These are phyloP conservation scores for Hedychridium roseum DNA, from an alignment of 2,888 invertebrate genomes.

Conservation along the genomic window DNA sequence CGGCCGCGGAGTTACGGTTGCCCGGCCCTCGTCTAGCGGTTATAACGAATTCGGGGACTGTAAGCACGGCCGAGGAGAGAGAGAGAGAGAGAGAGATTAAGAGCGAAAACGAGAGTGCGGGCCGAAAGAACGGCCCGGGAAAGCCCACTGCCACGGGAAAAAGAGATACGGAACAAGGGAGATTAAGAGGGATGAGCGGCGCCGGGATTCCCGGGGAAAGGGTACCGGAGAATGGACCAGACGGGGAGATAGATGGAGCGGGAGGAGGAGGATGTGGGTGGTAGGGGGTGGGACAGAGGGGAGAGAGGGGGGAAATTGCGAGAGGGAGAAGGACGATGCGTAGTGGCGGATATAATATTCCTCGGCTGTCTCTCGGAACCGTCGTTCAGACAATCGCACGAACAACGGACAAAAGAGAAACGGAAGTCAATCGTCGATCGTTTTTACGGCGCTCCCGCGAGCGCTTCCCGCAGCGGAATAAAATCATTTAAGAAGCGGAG, in stretches of 20 bases:
- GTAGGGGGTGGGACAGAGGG: conserved; percentile 4
- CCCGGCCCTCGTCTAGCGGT: conserved; percentile 31
- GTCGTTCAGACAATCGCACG: conserved; percentile 28
- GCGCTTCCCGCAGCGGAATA: conserved; percentile 18
- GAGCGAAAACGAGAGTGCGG: neutral
- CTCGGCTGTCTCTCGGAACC: conserved; percentile 26
- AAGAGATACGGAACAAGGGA: conserved; percentile 1
- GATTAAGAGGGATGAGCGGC: too few relatives aligned
- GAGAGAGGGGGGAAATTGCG: conserved; percentile 20
- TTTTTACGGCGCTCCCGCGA: conserved; percentile 10
- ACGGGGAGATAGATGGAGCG: neutral
- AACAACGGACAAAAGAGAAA: conserved; percentile 29
- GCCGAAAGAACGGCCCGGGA: conserved; percentile 5
- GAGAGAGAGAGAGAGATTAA: neutral
- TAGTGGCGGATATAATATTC: conserved; percentile 27
- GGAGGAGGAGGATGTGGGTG: conserved; percentile 12
- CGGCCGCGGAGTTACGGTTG: conserved; percentile 35
- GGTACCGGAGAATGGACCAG: conserved; percentile 1
- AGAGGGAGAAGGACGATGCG: conserved; percentile 1
- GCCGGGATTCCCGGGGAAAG: too few relatives aligned
- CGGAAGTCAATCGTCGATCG: conserved; percentile 36
- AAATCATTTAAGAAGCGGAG: conserved; percentile 18
- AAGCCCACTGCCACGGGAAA: neutral
- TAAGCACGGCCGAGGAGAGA: conserved; percentile 24
- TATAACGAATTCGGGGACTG: conserved; percentile 37